Percentiles rank a stretch among this genome's conserved stretches.
These are phyloP conservation scores for Periophthalmodon schlosseri DNA, from an alignment of 2,113 vertebrate species.

Conservation along the genomic window DNA sequence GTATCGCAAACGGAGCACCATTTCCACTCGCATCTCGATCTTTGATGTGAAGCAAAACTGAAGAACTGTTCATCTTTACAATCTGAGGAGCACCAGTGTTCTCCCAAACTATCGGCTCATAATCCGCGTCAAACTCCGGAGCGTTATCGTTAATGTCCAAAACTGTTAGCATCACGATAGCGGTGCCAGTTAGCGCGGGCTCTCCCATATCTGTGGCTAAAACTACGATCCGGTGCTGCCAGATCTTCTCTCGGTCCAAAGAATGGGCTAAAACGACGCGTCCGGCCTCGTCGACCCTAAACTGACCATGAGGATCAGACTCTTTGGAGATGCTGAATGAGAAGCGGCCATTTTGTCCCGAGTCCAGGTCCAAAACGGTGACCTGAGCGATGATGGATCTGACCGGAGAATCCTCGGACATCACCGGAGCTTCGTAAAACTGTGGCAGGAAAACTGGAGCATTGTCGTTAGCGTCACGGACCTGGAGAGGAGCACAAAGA, in stretches of 20 bases:
- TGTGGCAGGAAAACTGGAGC: slow-evolving; percentile 85
- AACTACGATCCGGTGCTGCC: slow-evolving; percentile 82
- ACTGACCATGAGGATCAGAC: slow-evolving; percentile 82
- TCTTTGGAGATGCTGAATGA: slow-evolving; percentile 79
- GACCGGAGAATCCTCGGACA: slow-evolving; percentile 80
- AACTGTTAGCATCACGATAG: slow-evolving; percentile 79
- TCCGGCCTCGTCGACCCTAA: slow-evolving; percentile 81
- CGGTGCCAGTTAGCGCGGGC: slow-evolving; percentile 80
- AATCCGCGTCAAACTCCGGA: slow-evolving; percentile 84
- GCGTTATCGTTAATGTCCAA: slow-evolving; percentile 88
- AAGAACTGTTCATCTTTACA: slow-evolving; percentile 83
- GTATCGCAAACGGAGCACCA: slow-evolving; percentile 82
- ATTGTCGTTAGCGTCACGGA: slow-evolving; percentile 88
- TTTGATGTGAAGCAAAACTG: slow-evolving; percentile 76
- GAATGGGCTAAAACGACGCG: slow-evolving; percentile 79
- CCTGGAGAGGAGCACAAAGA: slow-evolving; percentile 66
- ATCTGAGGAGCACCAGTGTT: slow-evolving; percentile 80
- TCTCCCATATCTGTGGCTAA: slow-evolving; percentile 81
- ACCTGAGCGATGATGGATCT: slow-evolving; percentile 86
- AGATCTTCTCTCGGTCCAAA: slow-evolving; percentile 82
- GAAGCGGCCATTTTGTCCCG: slow-evolving; percentile 84
- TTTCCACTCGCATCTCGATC: slow-evolving; percentile 82
- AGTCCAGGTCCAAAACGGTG: slow-evolving; percentile 85
- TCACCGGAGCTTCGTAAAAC: slow-evolving; percentile 79
- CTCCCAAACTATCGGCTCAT: slow-evolving; percentile 86